Evolutionary conservation across 2,797 vertebrate genomes (phyloP), one percentile per base, ranked within the genome.

Genomic region (Hydrocynus forskahlii): DNA sequence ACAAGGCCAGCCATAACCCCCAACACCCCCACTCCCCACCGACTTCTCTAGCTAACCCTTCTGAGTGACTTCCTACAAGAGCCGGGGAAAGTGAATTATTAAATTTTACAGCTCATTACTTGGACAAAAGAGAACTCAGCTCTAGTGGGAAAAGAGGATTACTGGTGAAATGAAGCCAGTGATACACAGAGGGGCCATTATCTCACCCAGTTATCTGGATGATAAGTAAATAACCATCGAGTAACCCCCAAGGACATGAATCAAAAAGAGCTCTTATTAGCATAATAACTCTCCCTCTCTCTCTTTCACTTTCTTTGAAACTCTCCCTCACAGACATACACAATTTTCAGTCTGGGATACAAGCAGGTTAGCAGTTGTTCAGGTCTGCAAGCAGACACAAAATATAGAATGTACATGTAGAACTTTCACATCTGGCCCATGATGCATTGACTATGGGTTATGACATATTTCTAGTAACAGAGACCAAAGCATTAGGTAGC

Each of bases 31-130:
- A 29, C 29, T 29, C 29, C 29, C 29, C 29, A 29, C 52, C 54
- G 81, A 77, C 79, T 79, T 78, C 76, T 66, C 54, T 3, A 5
- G n/a, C 55, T 63, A 57, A 62, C 67, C 13, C 45, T 55, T 48
- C 6, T 52, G 57, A 85, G 25, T 80, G 81, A 85, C 80, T 79
- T 29, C 62, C 50, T 70, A 73, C 21, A 35, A 14, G 17, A 17
- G 69, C n/a, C 62, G 29, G 62, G 60, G 80, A 84, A 82, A 59
- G 80, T 83, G 84, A 84, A 88, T 87, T 85, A 87, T 88, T 81
- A 86, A 83, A 88, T 86, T 88, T 84, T 89, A 86, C 85, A 87
- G 87, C 85, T 89, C 86, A 87, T 89, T 89, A 88, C 81, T 85
- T 75, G 84, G 80, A 87, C 84, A 89, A 87, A 85, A 83, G 83